Conservation (phyloP, 2,797 vertebrate genomes). For the Lithobates sylvaticus region DNA sequence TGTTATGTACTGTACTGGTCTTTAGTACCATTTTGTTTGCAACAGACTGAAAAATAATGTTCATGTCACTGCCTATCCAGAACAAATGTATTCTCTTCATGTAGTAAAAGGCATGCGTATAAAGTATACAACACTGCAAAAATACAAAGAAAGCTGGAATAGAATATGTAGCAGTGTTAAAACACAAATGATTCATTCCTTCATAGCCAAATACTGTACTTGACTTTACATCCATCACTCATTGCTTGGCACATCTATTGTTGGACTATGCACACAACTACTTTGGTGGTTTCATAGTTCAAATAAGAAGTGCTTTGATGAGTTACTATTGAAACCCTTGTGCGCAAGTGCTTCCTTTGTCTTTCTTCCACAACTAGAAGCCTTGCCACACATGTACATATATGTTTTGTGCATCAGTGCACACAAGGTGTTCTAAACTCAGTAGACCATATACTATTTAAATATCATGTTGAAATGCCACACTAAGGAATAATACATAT, state of each 20-base stretch:
- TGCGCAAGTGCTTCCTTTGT: conserved; percentile 57
- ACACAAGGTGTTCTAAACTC: conserved; percentile 51
- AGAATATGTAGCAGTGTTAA: neutral
- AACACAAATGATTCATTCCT: conserved; percentile 9
- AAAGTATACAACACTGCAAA: neutral
- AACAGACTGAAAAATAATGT: neutral
- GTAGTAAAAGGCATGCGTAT: neutral
- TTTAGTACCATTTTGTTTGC: neutral
- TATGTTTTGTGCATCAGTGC: conserved; percentile 44
- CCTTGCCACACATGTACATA: conserved; percentile 37
- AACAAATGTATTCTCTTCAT: neutral
- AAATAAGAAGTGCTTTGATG: conserved; percentile 60
- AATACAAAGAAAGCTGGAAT: neutral
- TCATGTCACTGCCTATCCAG: neutral
- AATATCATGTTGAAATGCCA: conserved; percentile 31
- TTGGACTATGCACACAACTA: conserved; percentile 36
- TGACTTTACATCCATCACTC: conserved; percentile 47
- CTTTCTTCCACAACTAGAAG: conserved; percentile 39
- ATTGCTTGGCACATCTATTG: conserved; percentile 47
- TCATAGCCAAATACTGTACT: conserved; percentile 30
- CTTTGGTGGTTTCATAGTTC: conserved; percentile 54
- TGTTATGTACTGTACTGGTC: too few species aligned
- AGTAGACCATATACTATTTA: conserved; percentile 45
- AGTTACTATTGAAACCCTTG: conserved; percentile 41
- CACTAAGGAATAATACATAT: conserved; percentile 17